Percentiles rank a stretch among this genome's conserved stretches.
Conservation (phyloP, 2,888 invertebrate species). For the Agrilus biguttatus region DNA sequence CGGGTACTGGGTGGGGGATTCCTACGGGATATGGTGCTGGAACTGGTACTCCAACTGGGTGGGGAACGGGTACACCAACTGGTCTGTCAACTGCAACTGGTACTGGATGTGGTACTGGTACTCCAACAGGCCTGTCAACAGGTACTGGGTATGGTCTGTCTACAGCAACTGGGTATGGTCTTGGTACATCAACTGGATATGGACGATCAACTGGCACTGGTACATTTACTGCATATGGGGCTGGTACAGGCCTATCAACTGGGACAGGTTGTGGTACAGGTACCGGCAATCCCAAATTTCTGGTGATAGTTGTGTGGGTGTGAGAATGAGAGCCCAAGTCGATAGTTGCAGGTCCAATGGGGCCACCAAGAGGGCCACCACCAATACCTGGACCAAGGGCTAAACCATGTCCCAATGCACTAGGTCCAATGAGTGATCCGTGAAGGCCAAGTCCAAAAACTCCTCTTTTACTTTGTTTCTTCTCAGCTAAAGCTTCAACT, state of each 20-base stretch:
- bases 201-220: conserved; percentile 40
- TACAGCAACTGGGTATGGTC: conserved; percentile 40
- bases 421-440: conserved; percentile 8
- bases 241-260: conserved; percentile 27
- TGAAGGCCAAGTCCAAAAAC: conserved; percentile 19
- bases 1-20: conserved; percentile 38
- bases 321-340: conserved; percentile 18
- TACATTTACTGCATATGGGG: conserved; percentile 28
- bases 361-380: conserved; percentile 5
- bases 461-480: conserved; percentile 24
- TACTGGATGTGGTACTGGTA: conserved; percentile 32
- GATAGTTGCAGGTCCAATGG: conserved; percentile 10
- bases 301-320: conserved; percentile 31
- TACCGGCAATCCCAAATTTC: conserved; percentile 34
- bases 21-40: conserved; percentile 33
- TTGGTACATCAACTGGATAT: conserved; percentile 23
- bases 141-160: conserved; percentile 35
- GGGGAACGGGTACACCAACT: conserved; percentile 24
- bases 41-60: conserved; percentile 33
- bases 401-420: conserved; percentile 4
- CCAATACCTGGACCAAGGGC: conserved; percentile 10
- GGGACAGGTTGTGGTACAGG: conserved; percentile 37
- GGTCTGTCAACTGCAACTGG: conserved; percentile 27
- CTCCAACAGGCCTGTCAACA: conserved; percentile 36
- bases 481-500: conserved; percentile 13